A percentile compares a stretch with the other conserved stretches of the same genome.
Evolutionary conservation across 2,113 vertebrate genomes (phyloP).

Genomic region (Girardinichthys multiradiatus): DNA sequence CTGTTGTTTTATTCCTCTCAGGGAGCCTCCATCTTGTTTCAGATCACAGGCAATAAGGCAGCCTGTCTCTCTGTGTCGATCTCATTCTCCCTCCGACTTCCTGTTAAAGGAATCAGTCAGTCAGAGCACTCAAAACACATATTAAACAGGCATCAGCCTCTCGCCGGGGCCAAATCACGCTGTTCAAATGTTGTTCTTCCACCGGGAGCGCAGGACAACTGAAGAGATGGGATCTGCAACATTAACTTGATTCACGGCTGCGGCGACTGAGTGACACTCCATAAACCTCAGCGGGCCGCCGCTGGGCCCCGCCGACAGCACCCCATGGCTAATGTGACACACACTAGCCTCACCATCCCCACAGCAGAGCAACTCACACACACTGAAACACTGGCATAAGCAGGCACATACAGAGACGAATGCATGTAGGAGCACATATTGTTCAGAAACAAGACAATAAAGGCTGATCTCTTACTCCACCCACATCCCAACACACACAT

Average conservation of each 20-base stretch:
- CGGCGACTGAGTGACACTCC: slow-evolving; percentile 80
- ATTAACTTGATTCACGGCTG: slow-evolving; percentile 81
- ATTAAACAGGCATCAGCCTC: slow-evolving; percentile 81
- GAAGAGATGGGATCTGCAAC: slow-evolving; percentile 81
- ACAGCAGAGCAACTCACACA: slow-evolving; percentile 25
- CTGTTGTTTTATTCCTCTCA: slow-evolving; percentile 66
- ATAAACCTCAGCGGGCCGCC: slow-evolving; percentile 78
- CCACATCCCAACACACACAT: slow-evolving; percentile 31
- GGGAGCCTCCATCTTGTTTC: slow-evolving; percentile 74
- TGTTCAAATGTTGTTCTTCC: slow-evolving; percentile 83
- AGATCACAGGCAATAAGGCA: slow-evolving; percentile 75
- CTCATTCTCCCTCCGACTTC: slow-evolving; percentile 57
- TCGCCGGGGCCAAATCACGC: slow-evolving; percentile 78
- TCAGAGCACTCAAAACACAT: slow-evolving; percentile 80
- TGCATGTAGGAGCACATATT: neutral
- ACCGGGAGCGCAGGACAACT: slow-evolving; percentile 76
- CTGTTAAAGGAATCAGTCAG: slow-evolving; percentile 78
- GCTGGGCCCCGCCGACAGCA: slow-evolving; percentile 64
- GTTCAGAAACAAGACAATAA: neutral
- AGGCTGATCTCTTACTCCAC: slow-evolving; percentile 16
- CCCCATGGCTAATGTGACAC: slow-evolving; percentile 75
- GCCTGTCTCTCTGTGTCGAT: slow-evolving; percentile 46
- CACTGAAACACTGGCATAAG: slow-evolving; percentile 3
- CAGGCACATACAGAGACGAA: slow-evolving; percentile 22
- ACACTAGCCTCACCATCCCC: slow-evolving; percentile 56